Evolutionary conservation across 2,797 vertebrate species (phyloP).

Genomic region (Stomatorhinus walkeri): DNA sequence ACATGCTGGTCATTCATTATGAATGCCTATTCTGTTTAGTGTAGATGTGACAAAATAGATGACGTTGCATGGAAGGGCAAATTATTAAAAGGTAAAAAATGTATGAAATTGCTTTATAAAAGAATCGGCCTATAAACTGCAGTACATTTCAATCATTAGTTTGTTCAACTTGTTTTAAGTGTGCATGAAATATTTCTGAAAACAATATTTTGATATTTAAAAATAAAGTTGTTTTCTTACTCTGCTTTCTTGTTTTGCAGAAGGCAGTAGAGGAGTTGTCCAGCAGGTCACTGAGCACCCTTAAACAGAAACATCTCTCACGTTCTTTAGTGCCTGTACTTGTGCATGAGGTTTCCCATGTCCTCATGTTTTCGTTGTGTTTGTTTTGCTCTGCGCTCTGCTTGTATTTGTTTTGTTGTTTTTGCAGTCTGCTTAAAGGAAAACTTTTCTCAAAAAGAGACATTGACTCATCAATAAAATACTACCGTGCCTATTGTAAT

Average conservation of each 20-base stretch:
- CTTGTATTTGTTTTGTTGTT: not conserved
- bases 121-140: slow-evolving; percentile 41
- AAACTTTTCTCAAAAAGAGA: not conserved
- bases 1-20: not conserved
- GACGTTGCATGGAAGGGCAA: not conserved
- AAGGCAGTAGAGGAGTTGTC: slow-evolving; percentile 73
- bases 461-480: slow-evolving; percentile 6
- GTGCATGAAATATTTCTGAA: not conserved
- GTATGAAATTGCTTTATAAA: slow-evolving; percentile 41
- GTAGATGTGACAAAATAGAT: not conserved
- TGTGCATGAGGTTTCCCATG: not conserved
- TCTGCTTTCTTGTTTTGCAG: slow-evolving; percentile 62
- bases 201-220: not conserved
- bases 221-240: not conserved
- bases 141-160: slow-evolving; percentile 27
- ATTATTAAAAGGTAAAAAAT: slow-evolving; percentile 35
- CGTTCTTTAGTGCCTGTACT: not conserved
- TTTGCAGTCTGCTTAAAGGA: not conserved
- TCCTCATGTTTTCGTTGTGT: not conserved
- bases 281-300: slow-evolving; percentile 70
- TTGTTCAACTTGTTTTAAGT: not conserved
- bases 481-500: not conserved
- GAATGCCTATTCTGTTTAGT: not conserved
- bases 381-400: not conserved
- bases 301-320: not conserved